Evolutionary conservation across 2,888 invertebrate species (phyloP).

Genomic region (Liposcelis brunnea): DNA sequence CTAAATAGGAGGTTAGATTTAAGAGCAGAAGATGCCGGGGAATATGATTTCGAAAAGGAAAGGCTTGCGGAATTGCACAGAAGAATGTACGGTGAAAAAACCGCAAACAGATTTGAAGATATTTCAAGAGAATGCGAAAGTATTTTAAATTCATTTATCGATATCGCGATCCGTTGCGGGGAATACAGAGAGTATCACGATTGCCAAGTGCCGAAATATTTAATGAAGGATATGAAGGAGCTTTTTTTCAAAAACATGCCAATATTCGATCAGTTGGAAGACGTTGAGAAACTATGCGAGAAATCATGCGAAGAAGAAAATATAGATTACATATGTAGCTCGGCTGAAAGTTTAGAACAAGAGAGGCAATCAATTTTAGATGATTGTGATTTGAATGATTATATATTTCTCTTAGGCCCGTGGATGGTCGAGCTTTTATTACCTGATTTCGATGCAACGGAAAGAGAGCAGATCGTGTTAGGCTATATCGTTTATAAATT

Average conservation of each 20-base stretch:
- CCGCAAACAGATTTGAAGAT: slow-evolving; percentile 19
- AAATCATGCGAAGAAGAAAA: no score
- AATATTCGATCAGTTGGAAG: slow-evolving; percentile 30
- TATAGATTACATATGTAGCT: no score
- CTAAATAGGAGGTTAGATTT: no score
- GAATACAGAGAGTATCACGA: slow-evolving; percentile 30
- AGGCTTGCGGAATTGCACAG: slow-evolving; percentile 28
- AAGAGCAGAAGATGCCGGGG: no score
- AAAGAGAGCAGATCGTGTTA: slow-evolving; percentile 27
- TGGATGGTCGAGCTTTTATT: slow-evolving; percentile 33
- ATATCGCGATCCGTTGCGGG: slow-evolving; percentile 33
- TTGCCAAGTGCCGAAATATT: slow-evolving; percentile 29
- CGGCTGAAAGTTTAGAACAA: slow-evolving; percentile 24
- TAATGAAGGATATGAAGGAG: slow-evolving; percentile 36
- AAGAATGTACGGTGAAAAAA: slow-evolving; percentile 35
- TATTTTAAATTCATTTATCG: slow-evolving; percentile 34
- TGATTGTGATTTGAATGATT: slow-evolving; percentile 36
- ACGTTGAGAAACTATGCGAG: slow-evolving; percentile 25
- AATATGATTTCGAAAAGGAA: no score
- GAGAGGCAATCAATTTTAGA: slow-evolving; percentile 36
- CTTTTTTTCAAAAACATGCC: slow-evolving; percentile 36
- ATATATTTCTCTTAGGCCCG: slow-evolving; percentile 32
- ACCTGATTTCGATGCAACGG: slow-evolving; percentile 28
- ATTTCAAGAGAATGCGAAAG: slow-evolving; percentile 26
- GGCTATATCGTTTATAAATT: slow-evolving; percentile 35